A percentile compares a stretch with the other conserved stretches of the same genome.
Evolutionary conservation across 2,888 invertebrate species (phyloP).

Genomic region (Apodemia duryi): DNA sequence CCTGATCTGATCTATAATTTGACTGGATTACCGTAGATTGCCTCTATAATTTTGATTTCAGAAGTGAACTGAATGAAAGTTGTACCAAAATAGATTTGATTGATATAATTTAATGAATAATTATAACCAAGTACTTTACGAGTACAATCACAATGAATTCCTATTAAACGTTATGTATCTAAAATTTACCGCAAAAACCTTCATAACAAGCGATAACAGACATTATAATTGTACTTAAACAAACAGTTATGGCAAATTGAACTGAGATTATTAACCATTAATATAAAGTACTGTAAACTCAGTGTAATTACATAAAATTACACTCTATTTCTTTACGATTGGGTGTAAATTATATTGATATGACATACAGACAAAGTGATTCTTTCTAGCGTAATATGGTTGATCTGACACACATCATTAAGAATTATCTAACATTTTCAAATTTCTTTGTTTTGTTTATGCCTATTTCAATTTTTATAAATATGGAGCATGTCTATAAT

Average conservation of each 20-base stretch:
- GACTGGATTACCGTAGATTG: too few relatives aligned
- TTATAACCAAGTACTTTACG: not conserved
- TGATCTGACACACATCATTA: not conserved
- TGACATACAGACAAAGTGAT: not conserved
- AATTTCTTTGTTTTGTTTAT: not conserved
- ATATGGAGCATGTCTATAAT: too few relatives aligned
- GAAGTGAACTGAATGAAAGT: too few relatives aligned
- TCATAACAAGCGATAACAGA: slow-evolving; percentile 23
- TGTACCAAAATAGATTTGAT: too few relatives aligned
- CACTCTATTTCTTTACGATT: not conserved
- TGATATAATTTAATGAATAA: not conserved
- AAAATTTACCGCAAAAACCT: slow-evolving; percentile 9
- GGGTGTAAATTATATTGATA: not conserved
- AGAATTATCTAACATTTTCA: not conserved
- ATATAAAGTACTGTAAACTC: slow-evolving; percentile 28
- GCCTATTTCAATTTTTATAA: too few relatives aligned
- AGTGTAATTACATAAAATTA: not conserved
- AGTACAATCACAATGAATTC: not conserved
- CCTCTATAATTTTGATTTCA: too few relatives aligned
- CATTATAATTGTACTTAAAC: slow-evolving; percentile 27
- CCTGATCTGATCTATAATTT: too few relatives aligned
- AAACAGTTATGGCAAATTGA: slow-evolving; percentile 32
- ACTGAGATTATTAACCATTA: slow-evolving; percentile 33
- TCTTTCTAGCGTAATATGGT: not conserved
- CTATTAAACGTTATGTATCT: slow-evolving; percentile 2